phyloP scores from a whole-genome alignment of 2,888 invertebrate genomes.

The Pandemis corylana region DNA sequence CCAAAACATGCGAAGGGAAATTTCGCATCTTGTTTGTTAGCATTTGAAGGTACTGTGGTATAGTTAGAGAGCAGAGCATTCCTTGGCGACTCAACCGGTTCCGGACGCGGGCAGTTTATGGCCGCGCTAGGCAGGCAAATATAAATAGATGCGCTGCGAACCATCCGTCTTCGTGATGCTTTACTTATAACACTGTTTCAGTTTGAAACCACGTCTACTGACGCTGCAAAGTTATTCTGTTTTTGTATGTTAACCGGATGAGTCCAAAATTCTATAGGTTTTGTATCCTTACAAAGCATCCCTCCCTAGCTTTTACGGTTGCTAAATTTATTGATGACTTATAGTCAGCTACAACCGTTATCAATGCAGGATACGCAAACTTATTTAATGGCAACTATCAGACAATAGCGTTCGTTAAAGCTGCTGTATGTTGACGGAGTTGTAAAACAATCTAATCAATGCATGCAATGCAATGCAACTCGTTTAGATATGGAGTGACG shows the following conservation, averaged over 20 bases:
- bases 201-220: slow-evolving; percentile 10
- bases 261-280: neutral
- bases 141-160: slow-evolving; percentile 79
- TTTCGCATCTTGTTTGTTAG: slow-evolving; percentile 44
- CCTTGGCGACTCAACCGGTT: slow-evolving; percentile 80
- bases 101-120: slow-evolving; percentile 74
- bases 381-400: slow-evolving; percentile 54
- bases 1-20: slow-evolving; percentile 58
- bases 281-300: neutral
- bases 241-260: neutral
- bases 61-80: slow-evolving; percentile 78
- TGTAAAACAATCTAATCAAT: slow-evolving; percentile 70
- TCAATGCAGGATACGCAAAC: slow-evolving; percentile 56
- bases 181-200: slow-evolving; percentile 59
- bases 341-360: slow-evolving; percentile 25
- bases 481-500: slow-evolving; percentile 64
- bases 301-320: neutral
- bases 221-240: neutral
- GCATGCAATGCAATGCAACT: slow-evolving; percentile 57
- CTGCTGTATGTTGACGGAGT: slow-evolving; percentile 56
- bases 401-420: slow-evolving; percentile 68
- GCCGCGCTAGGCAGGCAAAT: slow-evolving; percentile 70
- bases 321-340: neutral
- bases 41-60: slow-evolving; percentile 44
- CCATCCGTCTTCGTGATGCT: slow-evolving; percentile 75